These are phyloP conservation scores for Tachina grossa DNA, from an alignment of 2,888 invertebrate species.

Conservation along the genomic window DNA sequence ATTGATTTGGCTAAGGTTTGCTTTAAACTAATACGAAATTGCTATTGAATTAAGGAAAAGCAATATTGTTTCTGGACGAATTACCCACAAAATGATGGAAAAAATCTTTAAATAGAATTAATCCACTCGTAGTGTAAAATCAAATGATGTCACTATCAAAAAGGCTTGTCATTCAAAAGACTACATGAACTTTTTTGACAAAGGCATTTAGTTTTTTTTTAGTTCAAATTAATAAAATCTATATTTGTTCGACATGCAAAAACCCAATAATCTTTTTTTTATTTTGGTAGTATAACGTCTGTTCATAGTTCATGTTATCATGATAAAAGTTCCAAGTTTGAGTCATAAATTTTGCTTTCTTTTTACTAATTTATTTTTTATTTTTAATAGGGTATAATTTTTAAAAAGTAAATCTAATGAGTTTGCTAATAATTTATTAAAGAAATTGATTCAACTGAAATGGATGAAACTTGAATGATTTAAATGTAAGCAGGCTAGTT, in stretches of 20 bases:
- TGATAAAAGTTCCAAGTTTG: slow-evolving; percentile 11
- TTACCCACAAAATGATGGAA: no score
- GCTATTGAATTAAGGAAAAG: no score
- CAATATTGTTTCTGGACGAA: no score
- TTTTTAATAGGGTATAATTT: slow-evolving; percentile 52
- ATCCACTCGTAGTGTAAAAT: no score
- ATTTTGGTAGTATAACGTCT: background rate
- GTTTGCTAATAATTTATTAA: background rate
- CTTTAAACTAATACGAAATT: no score
- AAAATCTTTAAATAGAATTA: no score
- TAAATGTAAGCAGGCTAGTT: background rate
- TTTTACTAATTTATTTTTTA: background rate
- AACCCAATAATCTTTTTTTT: slow-evolving; percentile 12
- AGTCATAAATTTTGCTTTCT: slow-evolving; percentile 32
- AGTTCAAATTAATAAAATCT: slow-evolving; percentile 22
- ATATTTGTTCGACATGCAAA: slow-evolving; percentile 41
- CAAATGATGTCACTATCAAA: slow-evolving; percentile 1
- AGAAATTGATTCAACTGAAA: background rate
- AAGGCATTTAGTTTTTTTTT: background rate
- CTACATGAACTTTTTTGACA: background rate
- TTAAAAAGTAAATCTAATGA: slow-evolving; percentile 54
- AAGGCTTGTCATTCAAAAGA: slow-evolving; percentile 30
- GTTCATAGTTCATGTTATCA: background rate
- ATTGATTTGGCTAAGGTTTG: no score
- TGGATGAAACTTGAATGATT: slow-evolving; percentile 17